phyloP scores from a whole-genome alignment of 2,113 vertebrate genomes.

The Gasterosteus aculeatus region DNA sequence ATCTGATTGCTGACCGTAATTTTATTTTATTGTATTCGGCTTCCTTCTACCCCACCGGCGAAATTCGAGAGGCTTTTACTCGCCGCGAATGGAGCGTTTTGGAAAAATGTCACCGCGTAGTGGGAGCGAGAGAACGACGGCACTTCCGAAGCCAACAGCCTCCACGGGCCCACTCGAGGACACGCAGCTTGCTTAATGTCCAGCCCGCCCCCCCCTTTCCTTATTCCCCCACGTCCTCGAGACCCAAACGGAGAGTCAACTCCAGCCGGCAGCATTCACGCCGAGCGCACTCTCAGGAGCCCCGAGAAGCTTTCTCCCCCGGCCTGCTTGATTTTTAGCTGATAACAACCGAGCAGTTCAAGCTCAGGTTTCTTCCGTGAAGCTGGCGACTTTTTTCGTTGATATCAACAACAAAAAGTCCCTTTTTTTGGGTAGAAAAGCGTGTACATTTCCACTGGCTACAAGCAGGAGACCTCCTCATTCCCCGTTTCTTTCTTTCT shows the following conservation, averaged over 20 bases:
- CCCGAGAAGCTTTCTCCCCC: slow-evolving; percentile 4
- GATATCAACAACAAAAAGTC: too few species aligned
- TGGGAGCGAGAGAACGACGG: slow-evolving; percentile 12
- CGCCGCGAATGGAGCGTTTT: slow-evolving; percentile 14
- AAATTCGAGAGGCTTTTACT: slow-evolving; percentile 26
- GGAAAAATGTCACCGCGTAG: slow-evolving; percentile 32
- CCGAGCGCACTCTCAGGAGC: slow-evolving; percentile 1
- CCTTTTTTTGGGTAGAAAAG: too few species aligned
- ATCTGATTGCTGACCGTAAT: slow-evolving; percentile 14
- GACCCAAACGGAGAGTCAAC: slow-evolving; percentile 18
- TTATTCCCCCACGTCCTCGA: slow-evolving; percentile 26
- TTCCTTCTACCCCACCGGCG: slow-evolving; percentile 6
- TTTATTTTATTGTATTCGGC: slow-evolving; percentile 1
- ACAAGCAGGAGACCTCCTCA: too few species aligned
- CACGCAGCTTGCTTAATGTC: slow-evolving; percentile 35
- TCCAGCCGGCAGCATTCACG: slow-evolving; percentile 4
- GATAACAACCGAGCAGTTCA: background rate
- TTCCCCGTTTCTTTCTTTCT: too few species aligned
- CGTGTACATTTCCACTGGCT: too few species aligned
- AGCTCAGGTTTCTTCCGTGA: background rate
- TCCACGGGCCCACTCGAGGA: slow-evolving; percentile 18
- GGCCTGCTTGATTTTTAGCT: background rate
- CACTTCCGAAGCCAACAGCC: slow-evolving; percentile 31
- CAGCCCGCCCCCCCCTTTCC: slow-evolving; percentile 19
- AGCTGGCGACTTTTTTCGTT: background rate